Conservation (phyloP, 2,797 vertebrate species). For the Ceyx erithaca region DNA sequence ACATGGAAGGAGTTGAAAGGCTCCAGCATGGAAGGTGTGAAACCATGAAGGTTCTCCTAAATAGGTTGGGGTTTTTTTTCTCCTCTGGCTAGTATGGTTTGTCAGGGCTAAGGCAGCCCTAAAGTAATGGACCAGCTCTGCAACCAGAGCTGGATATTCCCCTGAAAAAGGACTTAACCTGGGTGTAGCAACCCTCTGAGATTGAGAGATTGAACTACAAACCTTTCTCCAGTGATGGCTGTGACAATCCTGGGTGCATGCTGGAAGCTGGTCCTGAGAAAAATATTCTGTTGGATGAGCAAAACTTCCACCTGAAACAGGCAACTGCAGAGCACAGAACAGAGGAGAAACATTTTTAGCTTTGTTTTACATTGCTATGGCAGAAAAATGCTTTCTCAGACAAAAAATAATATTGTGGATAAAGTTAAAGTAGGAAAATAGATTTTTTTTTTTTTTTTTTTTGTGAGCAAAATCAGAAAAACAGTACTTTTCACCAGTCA, state of each 20-base stretch:
- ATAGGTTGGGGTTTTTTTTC: neutral
- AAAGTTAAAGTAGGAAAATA: neutral
- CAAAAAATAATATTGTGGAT: neutral
- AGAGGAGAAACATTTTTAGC: neutral
- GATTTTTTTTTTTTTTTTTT: neutral
- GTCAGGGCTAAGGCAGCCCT: neutral
- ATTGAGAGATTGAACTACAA: neutral
- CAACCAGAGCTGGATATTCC: neutral
- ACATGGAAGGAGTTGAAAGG: neutral
- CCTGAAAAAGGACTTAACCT: neutral
- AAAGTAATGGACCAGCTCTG: accelerated
- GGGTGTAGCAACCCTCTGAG: neutral
- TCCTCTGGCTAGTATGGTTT: neutral
- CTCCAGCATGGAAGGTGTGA: neutral
- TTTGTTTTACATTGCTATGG: neutral
- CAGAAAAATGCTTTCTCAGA: conserved; percentile 12
- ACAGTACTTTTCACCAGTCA: neutral
- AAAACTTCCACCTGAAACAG: neutral
- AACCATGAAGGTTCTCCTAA: neutral
- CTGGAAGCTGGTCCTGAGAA: neutral
- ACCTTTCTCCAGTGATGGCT: accelerated
- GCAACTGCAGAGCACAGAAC: neutral
- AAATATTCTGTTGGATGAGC: neutral
- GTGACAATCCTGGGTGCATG: neutral
- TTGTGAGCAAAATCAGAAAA: neutral